phyloP scores from a whole-genome alignment of 35 echinoderm and acorn worm genomes.

The Holothuria glaberrima region DNA sequence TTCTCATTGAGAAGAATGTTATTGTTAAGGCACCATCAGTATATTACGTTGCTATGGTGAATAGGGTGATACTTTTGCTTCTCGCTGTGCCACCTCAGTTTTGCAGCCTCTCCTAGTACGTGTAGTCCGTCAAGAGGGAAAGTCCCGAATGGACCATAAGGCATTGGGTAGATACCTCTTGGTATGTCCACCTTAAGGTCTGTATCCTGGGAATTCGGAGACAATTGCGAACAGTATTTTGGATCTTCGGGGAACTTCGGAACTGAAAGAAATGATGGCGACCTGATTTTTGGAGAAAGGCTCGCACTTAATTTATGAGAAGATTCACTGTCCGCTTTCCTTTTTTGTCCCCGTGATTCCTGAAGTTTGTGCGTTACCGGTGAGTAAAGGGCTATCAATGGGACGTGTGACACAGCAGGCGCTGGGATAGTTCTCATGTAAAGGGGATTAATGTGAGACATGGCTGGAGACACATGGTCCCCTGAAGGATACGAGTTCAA shows the following conservation, averaged over 20 bases:
- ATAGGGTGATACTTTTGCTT: conserved; percentile 27
- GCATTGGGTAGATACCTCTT: conserved; percentile 10
- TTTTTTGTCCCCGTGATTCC: neutral
- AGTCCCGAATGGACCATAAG: neutral
- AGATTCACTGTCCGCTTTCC: no score
- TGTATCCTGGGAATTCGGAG: neutral
- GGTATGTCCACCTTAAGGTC: conserved; percentile 17
- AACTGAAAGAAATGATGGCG: conserved; percentile 10
- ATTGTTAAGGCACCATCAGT: neutral
- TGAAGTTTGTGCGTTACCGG: conserved; percentile 4
- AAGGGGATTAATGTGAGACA: neutral
- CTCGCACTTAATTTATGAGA: no score
- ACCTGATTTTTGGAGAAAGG: conserved; percentile 1
- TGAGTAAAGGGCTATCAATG: conserved; percentile 58
- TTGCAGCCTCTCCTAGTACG: conserved; percentile 33
- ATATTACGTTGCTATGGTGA: conserved; percentile 25
- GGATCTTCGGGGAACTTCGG: conserved; percentile 7
- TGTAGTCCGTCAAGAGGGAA: conserved; percentile 26
- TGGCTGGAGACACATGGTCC: neutral
- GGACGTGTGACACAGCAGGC: conserved; percentile 12
- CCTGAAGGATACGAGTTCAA: neutral
- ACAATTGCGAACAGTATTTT: conserved; percentile 18
- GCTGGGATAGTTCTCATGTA: conserved; percentile 34
- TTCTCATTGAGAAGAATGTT: no score
- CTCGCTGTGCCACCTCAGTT: conserved; percentile 40